A percentile compares a stretch with the other conserved stretches of the same genome.
phyloP scores from a whole-genome alignment of 2,888 invertebrate species.

The Uloborus plumipes region DNA sequence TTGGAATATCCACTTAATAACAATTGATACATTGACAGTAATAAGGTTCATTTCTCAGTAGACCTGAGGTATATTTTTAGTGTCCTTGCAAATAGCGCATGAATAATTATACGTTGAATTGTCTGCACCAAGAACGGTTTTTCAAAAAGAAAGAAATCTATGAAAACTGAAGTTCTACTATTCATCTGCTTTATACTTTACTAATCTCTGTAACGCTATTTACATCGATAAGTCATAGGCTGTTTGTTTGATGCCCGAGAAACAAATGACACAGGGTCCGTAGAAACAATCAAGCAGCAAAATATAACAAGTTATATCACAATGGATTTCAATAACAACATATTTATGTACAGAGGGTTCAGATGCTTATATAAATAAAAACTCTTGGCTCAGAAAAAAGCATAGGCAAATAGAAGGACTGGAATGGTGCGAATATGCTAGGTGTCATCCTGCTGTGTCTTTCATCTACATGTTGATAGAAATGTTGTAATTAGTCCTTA shows the following conservation, averaged over 20 bases:
- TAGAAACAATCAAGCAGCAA: conserved; percentile 54
- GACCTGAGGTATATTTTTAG: too few species aligned
- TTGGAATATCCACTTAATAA: too few species aligned
- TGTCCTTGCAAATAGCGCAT: too few species aligned
- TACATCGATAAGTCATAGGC: conserved; percentile 22
- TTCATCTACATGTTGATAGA: not conserved
- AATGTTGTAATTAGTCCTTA: not conserved
- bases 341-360: conserved; percentile 44
- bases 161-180: too few species aligned
- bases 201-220: conserved; percentile 21
- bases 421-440: conserved; percentile 35
- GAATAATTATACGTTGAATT: too few species aligned
- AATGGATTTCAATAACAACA: conserved; percentile 59
- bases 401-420: conserved; percentile 46
- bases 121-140: too few species aligned
- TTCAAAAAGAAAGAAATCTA: too few species aligned
- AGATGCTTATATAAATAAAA: conserved; percentile 35
- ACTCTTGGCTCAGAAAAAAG: conserved; percentile 52
- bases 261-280: conserved; percentile 33
- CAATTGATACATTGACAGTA: too few species aligned
- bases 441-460: not conserved
- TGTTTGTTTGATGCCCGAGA: conserved; percentile 14
- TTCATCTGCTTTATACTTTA: too few species aligned
- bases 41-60: too few species aligned
- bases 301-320: conserved; percentile 61